Evolutionary conservation across 2,888 invertebrate genomes (phyloP).

Genomic region (Microplitis manilae): DNA sequence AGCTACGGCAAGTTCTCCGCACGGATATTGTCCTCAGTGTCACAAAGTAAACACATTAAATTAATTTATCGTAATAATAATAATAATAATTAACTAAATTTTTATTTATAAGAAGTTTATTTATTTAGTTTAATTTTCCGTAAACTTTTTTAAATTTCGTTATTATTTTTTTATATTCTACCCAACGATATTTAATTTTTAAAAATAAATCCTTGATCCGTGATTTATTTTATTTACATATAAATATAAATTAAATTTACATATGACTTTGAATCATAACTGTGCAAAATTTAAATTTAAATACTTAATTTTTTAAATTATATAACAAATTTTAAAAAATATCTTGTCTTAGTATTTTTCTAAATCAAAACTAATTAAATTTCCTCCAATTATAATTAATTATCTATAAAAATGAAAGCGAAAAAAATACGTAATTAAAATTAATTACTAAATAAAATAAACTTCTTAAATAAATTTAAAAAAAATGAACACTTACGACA

Average conservation of each 20-base stretch:
- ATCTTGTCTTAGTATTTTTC: too few relatives aligned
- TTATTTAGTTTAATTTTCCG: neutral
- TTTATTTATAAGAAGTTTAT: neutral
- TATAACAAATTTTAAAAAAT: too few relatives aligned
- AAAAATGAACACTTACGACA: conserved; percentile 1
- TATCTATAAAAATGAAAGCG: neutral
- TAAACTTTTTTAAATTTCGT: neutral
- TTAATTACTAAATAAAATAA: neutral
- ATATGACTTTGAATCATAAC: too few relatives aligned
- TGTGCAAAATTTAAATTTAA: too few relatives aligned
- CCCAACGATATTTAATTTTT: too few relatives aligned
- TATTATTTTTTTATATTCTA: neutral
- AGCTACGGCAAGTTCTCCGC: neutral
- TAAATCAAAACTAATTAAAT: too few relatives aligned
- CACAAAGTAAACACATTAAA: neutral
- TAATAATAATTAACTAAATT: neutral
- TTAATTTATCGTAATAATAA: neutral
- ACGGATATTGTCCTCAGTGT: neutral
- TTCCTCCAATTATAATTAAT: too few relatives aligned
- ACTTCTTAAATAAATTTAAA: neutral
- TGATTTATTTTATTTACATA: too few relatives aligned
- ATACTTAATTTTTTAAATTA: too few relatives aligned
- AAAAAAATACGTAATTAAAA: neutral
- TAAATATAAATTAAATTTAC: too few relatives aligned
- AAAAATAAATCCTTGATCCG: too few relatives aligned